Evolutionary conservation across 2,888 invertebrate species (phyloP), one percentile per base, ranked within the genome.

Genomic region (Caradrina kadenii): DNA sequence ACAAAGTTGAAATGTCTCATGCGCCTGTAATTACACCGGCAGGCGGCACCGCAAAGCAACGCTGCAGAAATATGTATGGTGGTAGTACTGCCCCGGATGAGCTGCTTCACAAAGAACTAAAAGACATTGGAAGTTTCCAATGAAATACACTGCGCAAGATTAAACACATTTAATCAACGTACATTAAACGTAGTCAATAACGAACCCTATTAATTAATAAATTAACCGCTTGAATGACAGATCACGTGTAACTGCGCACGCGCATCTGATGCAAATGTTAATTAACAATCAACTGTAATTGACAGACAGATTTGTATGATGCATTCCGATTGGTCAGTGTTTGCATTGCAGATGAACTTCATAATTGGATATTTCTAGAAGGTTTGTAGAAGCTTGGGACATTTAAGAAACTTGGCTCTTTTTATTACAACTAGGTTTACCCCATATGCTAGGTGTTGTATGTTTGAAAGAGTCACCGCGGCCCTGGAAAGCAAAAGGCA

Each of bases 221-320:
- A 76, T 80, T 61, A 75, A 58, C 52, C 45, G 22, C 52, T 61
- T 53, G 22, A 66, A 22, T 70, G 64, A 72, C 48, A 73, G 66
- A 79, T 75, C 80, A 74, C 80, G 76, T 76, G 76, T 42, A 45
- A 0, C 17, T 13, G 66, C 63, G 80, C 69, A 62, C 39, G 60
- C 62, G 73, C 35, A 26, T 7, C 17, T 60, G 42, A 62, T 54
- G 59, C 50, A 31, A 65, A 65, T 53, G 69, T 63, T 80, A 69
- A 77, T 77, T 61, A 80, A 10, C 66, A 78, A 76, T 76, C 63
- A 70, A 61, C n/a, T 21, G 58, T 65, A 68, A 80, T 80, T 80
- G 72, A 31, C 7, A 15, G 61, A 45, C 54, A 67, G 71, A 76
- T 79, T 79, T 81, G 60, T 80, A 76, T 54, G 69, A 75, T 69